A percentile compares a stretch with the other conserved stretches of the same genome.
Evolutionary conservation across 2,113 vertebrate genomes (phyloP).

Genomic region (Gracilinanus agilis): DNA sequence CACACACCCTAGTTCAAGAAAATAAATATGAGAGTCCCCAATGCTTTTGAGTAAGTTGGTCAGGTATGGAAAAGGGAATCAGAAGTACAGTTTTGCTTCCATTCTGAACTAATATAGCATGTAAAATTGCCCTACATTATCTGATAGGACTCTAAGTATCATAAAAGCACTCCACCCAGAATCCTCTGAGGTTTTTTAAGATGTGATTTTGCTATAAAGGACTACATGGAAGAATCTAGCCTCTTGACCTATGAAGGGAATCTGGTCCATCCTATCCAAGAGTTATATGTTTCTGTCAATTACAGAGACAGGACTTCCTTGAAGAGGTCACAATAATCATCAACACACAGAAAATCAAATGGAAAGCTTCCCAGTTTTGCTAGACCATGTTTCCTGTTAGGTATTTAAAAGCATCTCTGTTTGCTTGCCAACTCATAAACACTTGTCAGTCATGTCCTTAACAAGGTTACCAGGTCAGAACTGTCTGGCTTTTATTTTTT

Average conservation of each 20-base stretch:
- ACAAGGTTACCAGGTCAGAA: constrained; percentile 70
- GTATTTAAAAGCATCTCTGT: constrained; percentile 79
- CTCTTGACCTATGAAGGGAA: not conserved
- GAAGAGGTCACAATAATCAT: constrained; percentile 60
- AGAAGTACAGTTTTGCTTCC: constrained; percentile 42
- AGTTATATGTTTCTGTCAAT: constrained; percentile 35
- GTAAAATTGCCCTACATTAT: constrained; percentile 2
- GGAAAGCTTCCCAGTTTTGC: constrained; percentile 69
- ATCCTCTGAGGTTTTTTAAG: not conserved
- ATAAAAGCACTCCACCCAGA: not conserved
- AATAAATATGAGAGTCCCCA: constrained; percentile 39
- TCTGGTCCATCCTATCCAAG: not conserved
- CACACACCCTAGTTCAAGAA: not conserved
- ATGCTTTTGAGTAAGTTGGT: constrained; percentile 47
- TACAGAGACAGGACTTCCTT: constrained; percentile 66
- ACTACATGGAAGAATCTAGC: constrained; percentile 43
- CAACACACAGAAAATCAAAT: constrained; percentile 65
- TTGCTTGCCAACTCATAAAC: constrained; percentile 76
- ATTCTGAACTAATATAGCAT: not conserved
- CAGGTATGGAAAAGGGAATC: not conserved
- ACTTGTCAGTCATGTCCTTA: constrained; percentile 76
- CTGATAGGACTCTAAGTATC: not conserved
- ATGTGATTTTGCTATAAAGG: constrained; percentile 12
- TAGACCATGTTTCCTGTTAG: constrained; percentile 69
- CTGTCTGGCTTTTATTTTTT: constrained; percentile 70